A percentile compares a stretch with the other conserved stretches of the same genome.
phyloP scores from a whole-genome alignment of 2,113 vertebrate species.

The Tinamus guttatus region DNA sequence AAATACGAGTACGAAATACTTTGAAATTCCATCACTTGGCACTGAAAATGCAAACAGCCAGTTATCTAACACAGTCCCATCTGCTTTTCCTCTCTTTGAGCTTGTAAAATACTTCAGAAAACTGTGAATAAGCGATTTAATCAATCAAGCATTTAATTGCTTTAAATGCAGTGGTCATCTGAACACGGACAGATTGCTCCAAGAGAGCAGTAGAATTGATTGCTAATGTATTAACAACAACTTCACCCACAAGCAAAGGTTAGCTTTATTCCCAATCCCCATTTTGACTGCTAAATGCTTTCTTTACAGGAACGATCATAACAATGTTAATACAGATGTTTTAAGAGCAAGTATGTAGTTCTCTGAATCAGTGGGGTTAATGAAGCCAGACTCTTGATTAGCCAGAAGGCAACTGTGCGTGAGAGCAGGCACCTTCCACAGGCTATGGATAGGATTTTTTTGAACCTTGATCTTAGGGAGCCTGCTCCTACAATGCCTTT shows the following conservation, averaged over 20 bases:
- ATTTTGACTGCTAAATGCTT: not conserved
- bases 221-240: not conserved
- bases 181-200: not conserved
- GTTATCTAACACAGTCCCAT: not conserved
- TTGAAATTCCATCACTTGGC: not conserved
- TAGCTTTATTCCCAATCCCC: not conserved
- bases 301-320: not conserved
- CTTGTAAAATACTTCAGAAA: not conserved
- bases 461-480: too few relatives aligned
- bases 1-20: not conserved
- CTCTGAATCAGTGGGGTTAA: not conserved
- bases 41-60: not conserved
- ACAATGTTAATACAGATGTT: not conserved
- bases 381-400: not conserved
- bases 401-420: not conserved
- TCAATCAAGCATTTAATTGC: not conserved
- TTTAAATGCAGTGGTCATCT: not conserved
- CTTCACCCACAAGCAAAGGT: not conserved
- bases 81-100: not conserved
- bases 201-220: not conserved
- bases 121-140: not conserved
- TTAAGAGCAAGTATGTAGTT: not conserved
- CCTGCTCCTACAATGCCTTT: too few relatives aligned
- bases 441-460: not conserved
- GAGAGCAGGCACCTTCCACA: not conserved